A percentile compares a stretch with the other conserved stretches of the same genome.
These are phyloP conservation scores for Dolichomitus sp. DNA, from an alignment of 2,888 invertebrate genomes.

Conservation along the genomic window DNA sequence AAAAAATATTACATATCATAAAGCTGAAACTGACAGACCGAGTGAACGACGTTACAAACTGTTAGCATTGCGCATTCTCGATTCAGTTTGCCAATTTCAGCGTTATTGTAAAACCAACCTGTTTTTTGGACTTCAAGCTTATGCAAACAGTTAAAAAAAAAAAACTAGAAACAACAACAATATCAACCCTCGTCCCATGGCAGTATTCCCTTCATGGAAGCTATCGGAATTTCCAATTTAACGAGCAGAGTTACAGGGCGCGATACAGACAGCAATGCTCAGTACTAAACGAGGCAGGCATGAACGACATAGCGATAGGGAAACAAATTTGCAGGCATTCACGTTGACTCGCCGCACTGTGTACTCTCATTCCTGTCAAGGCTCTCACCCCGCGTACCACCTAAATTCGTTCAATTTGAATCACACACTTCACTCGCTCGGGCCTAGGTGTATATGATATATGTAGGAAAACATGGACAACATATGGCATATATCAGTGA, in stretches of 20 bases:
- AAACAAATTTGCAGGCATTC: conserved; percentile 52
- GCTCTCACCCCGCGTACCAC: conserved; percentile 5
- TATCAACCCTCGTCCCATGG: neutral
- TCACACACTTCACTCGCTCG: conserved; percentile 28
- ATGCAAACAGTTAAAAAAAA: neutral
- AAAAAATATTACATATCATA: no score
- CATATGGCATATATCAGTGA: neutral
- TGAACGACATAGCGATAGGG: conserved; percentile 41
- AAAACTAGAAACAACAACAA: neutral
- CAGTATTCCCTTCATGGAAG: neutral
- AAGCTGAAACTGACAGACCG: no score
- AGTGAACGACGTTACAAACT: no score
- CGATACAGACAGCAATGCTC: neutral
- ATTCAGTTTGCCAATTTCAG: no score
- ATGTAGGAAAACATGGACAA: conserved; percentile 11
- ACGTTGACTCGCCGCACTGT: conserved; percentile 30
- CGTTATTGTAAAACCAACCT: no score
- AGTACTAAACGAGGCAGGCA: conserved; percentile 29
- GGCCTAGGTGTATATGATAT: neutral
- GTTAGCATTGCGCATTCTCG: no score
- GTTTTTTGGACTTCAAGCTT: no score
- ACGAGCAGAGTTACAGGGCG: conserved; percentile 18
- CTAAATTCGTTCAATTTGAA: conserved; percentile 60
- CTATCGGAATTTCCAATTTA: conserved; percentile 34
- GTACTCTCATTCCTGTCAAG: conserved; percentile 29